Base-by-base conservation (phyloP, 1,140 invertebrate species). In the Samia ricini region DNA sequence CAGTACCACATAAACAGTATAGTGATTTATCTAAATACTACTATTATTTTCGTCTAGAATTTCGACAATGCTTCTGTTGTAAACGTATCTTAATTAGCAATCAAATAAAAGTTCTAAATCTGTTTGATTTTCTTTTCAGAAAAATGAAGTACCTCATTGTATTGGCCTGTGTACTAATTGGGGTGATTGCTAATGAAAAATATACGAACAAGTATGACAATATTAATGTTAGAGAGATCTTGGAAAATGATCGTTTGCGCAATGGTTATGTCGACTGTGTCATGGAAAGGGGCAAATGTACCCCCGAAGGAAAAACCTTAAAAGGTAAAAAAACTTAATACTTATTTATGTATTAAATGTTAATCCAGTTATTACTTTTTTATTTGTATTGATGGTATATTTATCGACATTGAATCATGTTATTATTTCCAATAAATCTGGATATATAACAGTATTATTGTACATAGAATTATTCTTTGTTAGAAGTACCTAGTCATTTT, bases 131-230 rank as follows among this genome's bases (percentile, higher is more conserved):
- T 42, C 33, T 42, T 42, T 42, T 42, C 33, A 42, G 33, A 15
- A 59, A 61, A 54, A 64, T 69, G 58, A 78, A 77, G 49, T 33
- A 50, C 56, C 33, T 79, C 1, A 18, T 92, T n/a, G 81, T 88
- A 21, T 58, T 93, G 48, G 62, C 87, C 56, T 80, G 77, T 20
- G 26, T 89, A 7, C 64, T 74, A 26, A 80, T 22, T 67, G 73
- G 69, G 21, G 79, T 52, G 68, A 66, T 58, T 62, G 91, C 91
- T 2, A 85, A 83, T 0, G 90, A 92, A 0, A 92, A 92, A 65
- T 96, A 96, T 74, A 94, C 94, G 0, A 93, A 91, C 19, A 95
- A 94, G 81, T 96, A 93, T 72, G 95, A 96, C 77, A 93, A 94
- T 68, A 87, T 96, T 26, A 87, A 96, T 76, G 21, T 96, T 12